These are phyloP conservation scores for Tachypleus tridentatus DNA, from an alignment of 1,140 invertebrate genomes.

Conservation along the genomic window DNA sequence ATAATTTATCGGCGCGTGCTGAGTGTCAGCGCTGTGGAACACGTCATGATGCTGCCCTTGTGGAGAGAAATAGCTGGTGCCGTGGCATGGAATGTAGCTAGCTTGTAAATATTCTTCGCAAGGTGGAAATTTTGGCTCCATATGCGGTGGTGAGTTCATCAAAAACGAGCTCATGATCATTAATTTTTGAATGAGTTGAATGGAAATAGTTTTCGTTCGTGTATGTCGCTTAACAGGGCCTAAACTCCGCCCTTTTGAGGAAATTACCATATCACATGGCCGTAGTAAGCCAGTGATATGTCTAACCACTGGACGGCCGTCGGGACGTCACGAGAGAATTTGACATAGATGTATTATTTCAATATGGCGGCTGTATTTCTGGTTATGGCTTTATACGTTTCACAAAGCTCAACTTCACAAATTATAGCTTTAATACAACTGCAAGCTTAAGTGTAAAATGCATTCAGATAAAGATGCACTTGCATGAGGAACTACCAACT, in stretches of 20 bases:
- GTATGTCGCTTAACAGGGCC: conserved; percentile 28
- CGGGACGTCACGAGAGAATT: too few species aligned
- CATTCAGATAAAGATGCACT: too few species aligned
- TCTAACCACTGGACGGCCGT: conserved; percentile 10
- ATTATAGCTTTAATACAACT: too few species aligned
- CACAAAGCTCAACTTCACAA: too few species aligned
- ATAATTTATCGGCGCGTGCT: too few species aligned
- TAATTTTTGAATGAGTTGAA: conserved; percentile 42
- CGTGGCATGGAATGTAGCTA: conserved; percentile 53
- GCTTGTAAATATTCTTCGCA: conserved; percentile 72
- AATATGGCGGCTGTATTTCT: too few species aligned
- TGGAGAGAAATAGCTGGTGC: conserved; percentile 30
- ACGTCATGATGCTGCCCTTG: conserved; percentile 8
- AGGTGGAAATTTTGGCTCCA: conserved; percentile 69
- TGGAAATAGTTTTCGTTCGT: conserved; percentile 38
- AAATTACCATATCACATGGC: conserved; percentile 49
- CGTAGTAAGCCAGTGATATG: conserved; percentile 37
- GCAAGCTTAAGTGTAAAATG: too few species aligned
- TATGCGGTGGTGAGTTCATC: conserved; percentile 50
- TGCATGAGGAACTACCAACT: too few species aligned
- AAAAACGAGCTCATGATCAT: conserved; percentile 79
- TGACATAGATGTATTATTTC: too few species aligned
- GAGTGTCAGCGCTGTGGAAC: conserved; percentile 6
- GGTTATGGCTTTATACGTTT: too few species aligned
- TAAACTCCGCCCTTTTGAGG: conserved; percentile 36